Conservation (phyloP, 2,888 invertebrate species). For the Rugalucina vietnamica region DNA sequence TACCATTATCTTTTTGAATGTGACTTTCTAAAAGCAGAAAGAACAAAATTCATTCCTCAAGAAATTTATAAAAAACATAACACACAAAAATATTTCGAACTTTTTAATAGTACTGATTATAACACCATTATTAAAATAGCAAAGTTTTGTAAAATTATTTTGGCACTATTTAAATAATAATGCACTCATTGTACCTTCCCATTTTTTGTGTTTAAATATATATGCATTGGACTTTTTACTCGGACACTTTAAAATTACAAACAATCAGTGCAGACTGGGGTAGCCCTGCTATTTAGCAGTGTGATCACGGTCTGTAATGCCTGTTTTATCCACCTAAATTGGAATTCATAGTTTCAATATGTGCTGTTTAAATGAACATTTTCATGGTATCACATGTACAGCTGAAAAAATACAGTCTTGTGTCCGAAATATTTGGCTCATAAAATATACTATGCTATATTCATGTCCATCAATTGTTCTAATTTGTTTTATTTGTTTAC, state of each 20-base stretch:
- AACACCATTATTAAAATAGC: background rate
- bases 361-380: background rate
- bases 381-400: background rate
- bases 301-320: background rate
- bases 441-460: background rate
- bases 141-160: constrained; percentile 5
- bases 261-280: background rate
- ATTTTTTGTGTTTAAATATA: background rate
- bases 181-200: constrained; percentile 5
- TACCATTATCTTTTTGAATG: background rate
- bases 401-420: background rate
- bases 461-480: background rate
- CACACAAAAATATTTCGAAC: background rate
- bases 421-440: background rate
- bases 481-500: background rate
- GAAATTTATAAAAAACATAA: constrained; percentile 1
- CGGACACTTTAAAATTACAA: background rate
- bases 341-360: too few relatives aligned
- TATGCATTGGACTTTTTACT: background rate
- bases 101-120: background rate
- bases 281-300: background rate
- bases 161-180: background rate
- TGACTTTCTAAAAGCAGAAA: background rate
- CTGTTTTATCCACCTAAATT: background rate
- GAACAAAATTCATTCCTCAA: background rate